phyloP scores from a whole-genome alignment of 2,888 invertebrate species.

The Poecilobothrus nobilitatus region DNA sequence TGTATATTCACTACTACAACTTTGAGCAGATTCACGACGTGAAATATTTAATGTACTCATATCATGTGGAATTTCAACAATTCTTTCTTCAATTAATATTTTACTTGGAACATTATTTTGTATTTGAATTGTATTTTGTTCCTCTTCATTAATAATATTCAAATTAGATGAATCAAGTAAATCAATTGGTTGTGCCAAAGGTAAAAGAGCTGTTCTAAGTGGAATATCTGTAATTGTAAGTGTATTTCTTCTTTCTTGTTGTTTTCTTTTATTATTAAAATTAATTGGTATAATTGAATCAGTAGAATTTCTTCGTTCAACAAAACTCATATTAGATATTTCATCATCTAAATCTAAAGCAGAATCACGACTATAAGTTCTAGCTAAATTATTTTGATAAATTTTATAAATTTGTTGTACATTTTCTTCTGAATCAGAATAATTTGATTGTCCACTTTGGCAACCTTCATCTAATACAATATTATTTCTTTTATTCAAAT shows the following conservation, averaged over 20 bases:
- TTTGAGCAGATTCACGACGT: conserved; percentile 45
- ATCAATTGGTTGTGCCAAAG: conserved; percentile 40
- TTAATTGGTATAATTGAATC: conserved; percentile 16
- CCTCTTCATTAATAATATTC: conserved; percentile 8
- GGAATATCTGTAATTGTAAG: conserved; percentile 43
- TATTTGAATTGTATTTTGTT: conserved; percentile 15
- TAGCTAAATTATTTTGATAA: conserved; percentile 35
- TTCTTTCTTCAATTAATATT: conserved; percentile 52
- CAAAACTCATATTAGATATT: neutral
- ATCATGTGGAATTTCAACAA: conserved; percentile 46
- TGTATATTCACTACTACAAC: conserved; percentile 41
- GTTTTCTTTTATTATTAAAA: conserved; percentile 19
- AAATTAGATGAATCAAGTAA: conserved; percentile 35
- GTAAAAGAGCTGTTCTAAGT: conserved; percentile 38
- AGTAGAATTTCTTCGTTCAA: conserved; percentile 20
- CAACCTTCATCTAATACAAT: conserved; percentile 41
- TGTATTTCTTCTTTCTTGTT: conserved; percentile 37
- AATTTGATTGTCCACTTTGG: conserved; percentile 34
- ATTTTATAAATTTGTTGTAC: conserved; percentile 26
- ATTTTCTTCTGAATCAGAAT: conserved; percentile 32
- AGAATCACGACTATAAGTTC: conserved; percentile 42
- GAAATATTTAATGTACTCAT: conserved; percentile 41
- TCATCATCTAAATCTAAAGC: conserved; percentile 41
- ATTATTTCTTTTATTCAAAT: conserved; percentile 25
- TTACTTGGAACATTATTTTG: conserved; percentile 36